phyloP scores from a whole-genome alignment of 2,113 vertebrate species.

The Syngnathus typhle region DNA sequence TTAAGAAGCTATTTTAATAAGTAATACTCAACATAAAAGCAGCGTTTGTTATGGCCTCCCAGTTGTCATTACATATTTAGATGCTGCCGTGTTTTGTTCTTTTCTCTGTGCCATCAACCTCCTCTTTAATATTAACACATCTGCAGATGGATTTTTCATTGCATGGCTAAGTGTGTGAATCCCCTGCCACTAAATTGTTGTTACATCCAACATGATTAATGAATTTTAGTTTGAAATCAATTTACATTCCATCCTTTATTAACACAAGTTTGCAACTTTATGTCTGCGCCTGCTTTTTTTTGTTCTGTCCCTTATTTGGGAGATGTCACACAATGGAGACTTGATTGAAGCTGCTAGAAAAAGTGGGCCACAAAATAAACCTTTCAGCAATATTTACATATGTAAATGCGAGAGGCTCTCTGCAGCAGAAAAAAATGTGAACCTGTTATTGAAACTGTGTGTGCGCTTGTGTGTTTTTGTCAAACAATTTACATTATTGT shows the following conservation, averaged over 20 bases:
- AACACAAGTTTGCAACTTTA: slow-evolving; percentile 27
- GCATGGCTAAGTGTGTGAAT: slow-evolving; percentile 67
- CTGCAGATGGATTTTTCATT: slow-evolving; percentile 69
- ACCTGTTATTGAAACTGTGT: slow-evolving; percentile 50
- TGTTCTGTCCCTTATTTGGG: slow-evolving; percentile 14
- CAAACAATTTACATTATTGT: not conserved
- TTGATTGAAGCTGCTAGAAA: slow-evolving; percentile 46
- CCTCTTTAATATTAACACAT: slow-evolving; percentile 72
- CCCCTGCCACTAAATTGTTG: slow-evolving; percentile 62
- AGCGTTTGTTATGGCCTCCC: slow-evolving; percentile 62
- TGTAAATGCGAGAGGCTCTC: slow-evolving; percentile 48
- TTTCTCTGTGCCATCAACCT: slow-evolving; percentile 59
- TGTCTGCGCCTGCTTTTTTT: slow-evolving; percentile 25
- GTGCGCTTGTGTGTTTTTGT: slow-evolving; percentile 8
- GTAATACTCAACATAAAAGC: slow-evolving; percentile 69
- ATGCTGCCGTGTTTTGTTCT: slow-evolving; percentile 32
- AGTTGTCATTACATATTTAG: slow-evolving; percentile 66
- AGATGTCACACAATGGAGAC: slow-evolving; percentile 19
- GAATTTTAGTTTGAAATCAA: slow-evolving; percentile 57
- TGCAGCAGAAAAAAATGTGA: slow-evolving; percentile 19
- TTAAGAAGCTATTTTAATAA: slow-evolving; percentile 73
- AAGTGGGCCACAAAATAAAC: slow-evolving; percentile 36
- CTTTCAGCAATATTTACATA: slow-evolving; percentile 55
- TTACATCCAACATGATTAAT: slow-evolving; percentile 67
- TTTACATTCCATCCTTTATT: slow-evolving; percentile 46